These are phyloP conservation scores for Cyclophora punctaria DNA, from an alignment of 2,888 invertebrate species.

Conservation along the genomic window DNA sequence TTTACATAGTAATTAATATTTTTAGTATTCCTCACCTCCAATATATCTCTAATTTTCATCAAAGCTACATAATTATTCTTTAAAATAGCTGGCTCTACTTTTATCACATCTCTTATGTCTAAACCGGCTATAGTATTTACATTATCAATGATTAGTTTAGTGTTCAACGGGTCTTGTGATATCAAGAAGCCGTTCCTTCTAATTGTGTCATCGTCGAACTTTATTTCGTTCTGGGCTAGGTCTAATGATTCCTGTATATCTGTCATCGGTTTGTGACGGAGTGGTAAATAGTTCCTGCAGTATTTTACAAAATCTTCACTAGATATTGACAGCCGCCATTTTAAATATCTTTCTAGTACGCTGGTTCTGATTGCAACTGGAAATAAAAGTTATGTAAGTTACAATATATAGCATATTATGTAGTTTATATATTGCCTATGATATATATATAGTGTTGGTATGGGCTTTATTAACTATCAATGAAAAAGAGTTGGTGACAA, in stretches of 20 bases:
- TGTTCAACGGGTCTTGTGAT: constrained; percentile 73
- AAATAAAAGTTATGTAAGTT: constrained; percentile 18
- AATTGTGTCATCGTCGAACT: constrained; percentile 69
- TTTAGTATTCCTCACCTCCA: constrained; percentile 48
- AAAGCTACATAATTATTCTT: constrained; percentile 75
- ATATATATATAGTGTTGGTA: too few species aligned
- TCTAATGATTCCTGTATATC: constrained; percentile 72
- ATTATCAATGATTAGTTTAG: constrained; percentile 70
- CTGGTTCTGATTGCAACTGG: constrained; percentile 55
- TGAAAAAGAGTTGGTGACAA: too few species aligned
- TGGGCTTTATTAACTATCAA: too few species aligned
- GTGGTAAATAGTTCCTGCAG: constrained; percentile 49
- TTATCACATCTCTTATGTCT: constrained; percentile 71
- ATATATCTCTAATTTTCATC: constrained; percentile 67
- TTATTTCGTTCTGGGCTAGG: constrained; percentile 71
- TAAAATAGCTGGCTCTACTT: constrained; percentile 76
- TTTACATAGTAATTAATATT: too few species aligned
- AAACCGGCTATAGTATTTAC: constrained; percentile 71
- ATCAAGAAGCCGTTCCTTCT: constrained; percentile 76
- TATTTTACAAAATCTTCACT: constrained; percentile 50
- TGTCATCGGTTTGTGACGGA: constrained; percentile 57
- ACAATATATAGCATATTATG: too few species aligned
- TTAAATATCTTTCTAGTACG: constrained; percentile 51
- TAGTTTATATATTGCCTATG: too few species aligned
- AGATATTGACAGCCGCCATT: constrained; percentile 49